Percentiles rank a stretch among this genome's conserved stretches.
These are phyloP conservation scores for Hycleus cichorii DNA, from an alignment of 1,140 invertebrate species.

Conservation along the genomic window DNA sequence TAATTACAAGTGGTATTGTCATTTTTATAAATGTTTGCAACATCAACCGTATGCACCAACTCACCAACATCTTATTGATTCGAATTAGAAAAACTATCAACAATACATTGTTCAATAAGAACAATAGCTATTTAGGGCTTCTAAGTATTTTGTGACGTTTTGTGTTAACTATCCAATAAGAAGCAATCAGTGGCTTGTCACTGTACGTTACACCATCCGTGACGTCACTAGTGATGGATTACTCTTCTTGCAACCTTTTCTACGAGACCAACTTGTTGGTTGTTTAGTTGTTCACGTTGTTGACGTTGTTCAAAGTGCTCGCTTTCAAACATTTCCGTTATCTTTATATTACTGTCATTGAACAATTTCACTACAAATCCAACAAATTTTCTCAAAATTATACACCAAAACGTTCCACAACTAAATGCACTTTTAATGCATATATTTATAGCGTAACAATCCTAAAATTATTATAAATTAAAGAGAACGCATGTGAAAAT, in stretches of 20 bases:
- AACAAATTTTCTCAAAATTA: not conserved
- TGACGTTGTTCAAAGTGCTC: conserved; percentile 23
- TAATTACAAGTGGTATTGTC: too few relatives aligned
- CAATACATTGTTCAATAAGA: too few relatives aligned
- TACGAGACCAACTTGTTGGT: conserved; percentile 34
- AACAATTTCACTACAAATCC: not conserved
- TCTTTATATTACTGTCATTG: conserved; percentile 6
- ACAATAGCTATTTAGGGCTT: too few relatives aligned
- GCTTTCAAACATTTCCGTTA: conserved; percentile 3
- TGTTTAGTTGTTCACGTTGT: conserved; percentile 27
- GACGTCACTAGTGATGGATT: conserved; percentile 38
- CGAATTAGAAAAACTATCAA: too few relatives aligned
- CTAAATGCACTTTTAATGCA: not conserved
- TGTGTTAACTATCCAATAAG: conserved; percentile 32
- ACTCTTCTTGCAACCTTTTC: conserved; percentile 31
- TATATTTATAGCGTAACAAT: too few relatives aligned
- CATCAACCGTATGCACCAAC: too few relatives aligned
- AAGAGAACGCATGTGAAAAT: too few relatives aligned
- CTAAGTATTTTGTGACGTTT: conserved; percentile 8
- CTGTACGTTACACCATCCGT: conserved; percentile 34
- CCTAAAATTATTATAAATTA: too few relatives aligned
- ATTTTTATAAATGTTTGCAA: too few relatives aligned
- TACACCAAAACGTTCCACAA: not conserved
- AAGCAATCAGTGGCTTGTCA: conserved; percentile 41
- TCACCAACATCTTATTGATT: too few relatives aligned